Percentiles rank a stretch among this genome's conserved stretches.
Conservation (phyloP, 2,888 invertebrate species). For the Stenodema calcarata region DNA sequence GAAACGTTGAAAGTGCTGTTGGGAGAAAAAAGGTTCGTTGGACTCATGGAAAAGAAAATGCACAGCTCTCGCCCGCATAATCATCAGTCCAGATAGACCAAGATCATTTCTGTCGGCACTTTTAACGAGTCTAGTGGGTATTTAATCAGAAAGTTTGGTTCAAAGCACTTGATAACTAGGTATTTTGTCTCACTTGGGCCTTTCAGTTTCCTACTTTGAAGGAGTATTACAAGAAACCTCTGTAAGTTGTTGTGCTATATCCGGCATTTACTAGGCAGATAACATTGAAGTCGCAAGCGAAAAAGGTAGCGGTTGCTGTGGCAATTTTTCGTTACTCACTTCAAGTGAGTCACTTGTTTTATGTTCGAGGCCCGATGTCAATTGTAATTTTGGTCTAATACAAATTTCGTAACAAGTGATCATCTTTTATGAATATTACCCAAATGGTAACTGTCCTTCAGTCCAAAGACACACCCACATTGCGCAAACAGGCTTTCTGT, state of each 20-base stretch:
- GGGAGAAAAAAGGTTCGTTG: conserved; percentile 46
- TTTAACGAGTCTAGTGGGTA: conserved; percentile 36
- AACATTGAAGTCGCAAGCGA: too few species aligned
- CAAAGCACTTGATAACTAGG: conserved; percentile 39
- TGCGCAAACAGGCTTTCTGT: neutral
- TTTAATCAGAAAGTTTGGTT: conserved; percentile 52
- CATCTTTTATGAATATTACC: too few species aligned
- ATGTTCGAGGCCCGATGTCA: too few species aligned
- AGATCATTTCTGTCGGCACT: conserved; percentile 50
- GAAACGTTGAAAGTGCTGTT: conserved; percentile 50
- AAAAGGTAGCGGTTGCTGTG: too few species aligned
- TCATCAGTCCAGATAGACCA: conserved; percentile 47
- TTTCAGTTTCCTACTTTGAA: conserved; percentile 51
- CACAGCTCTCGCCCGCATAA: neutral
- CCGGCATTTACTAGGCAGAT: too few species aligned
- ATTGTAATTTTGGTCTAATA: too few species aligned
- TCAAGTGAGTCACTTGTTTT: too few species aligned
- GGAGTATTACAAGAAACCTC: conserved; percentile 50
- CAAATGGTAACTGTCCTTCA: conserved; percentile 47
- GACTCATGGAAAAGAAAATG: conserved; percentile 49
- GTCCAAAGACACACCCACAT: conserved; percentile 38
- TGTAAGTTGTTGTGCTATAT: too few species aligned
- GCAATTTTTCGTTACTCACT: too few species aligned
- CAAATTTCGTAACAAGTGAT: too few species aligned
- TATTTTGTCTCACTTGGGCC: conserved; percentile 43